Base-by-base conservation (phyloP, 1,140 invertebrate genomes). In the Centruroides sculpturatus region DNA sequence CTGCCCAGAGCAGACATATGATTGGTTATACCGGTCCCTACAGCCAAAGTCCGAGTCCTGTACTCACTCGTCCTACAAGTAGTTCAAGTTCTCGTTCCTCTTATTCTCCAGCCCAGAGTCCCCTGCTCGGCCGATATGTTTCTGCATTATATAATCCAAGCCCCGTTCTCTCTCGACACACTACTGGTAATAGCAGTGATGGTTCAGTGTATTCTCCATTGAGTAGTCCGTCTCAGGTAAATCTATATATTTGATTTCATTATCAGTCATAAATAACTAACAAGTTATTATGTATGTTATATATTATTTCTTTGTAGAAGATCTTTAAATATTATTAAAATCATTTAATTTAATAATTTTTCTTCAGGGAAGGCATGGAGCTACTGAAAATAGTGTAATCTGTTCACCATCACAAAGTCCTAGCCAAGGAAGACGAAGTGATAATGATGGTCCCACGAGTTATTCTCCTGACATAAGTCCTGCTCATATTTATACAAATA, bases 51-150 rank as follows among this genome's bases (percentile, higher is more conserved):
- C 62, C 62, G 35, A 64, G 62, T 46, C 62, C 62, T 48, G 56
- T 64, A 10, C 62, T 64, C 12, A 64, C 59, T 54, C 59, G 62
- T 60, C 62, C 62, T 35, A 64, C 62, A 23, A 64, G 62, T 54
- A 66, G 60, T 60, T 61, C 53, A 35, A 65, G 58, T 61, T 67
- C 64, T 41, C 48, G 64, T 12, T 65, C 64, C n/a, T 65, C 64
- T 64, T 73, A 69, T 69, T 90, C 85, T 61, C 89, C 87, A 34
- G 89, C 85, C 59, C 88, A 89, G 66, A 86, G 84, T 68, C 89
- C 88, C 3, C 80, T 89, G 8, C 87, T 67, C 41, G 63, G 65
- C 5, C 60, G 66, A 47, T 64, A 64, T 55, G 58, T 60, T 23
- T 61, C 57, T 36, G 59, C 55, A 47, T 55, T 48, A 4, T 63